phyloP scores from a whole-genome alignment of 2,888 invertebrate genomes.

The Timema podura region DNA sequence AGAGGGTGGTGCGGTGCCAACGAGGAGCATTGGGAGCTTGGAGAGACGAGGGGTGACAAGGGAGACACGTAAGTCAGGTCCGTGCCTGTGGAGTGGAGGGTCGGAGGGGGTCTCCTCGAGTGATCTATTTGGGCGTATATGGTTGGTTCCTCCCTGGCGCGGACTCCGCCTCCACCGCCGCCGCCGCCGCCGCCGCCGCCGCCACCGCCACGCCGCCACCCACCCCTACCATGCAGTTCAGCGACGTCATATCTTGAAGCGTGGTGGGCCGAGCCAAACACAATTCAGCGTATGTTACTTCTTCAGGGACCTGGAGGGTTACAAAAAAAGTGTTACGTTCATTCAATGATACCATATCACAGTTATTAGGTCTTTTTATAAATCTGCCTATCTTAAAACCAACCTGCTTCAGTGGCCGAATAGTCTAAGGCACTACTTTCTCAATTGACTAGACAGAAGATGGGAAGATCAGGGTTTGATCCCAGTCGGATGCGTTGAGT shows the following conservation, averaged over 20 bases:
- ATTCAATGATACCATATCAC: too few relatives aligned
- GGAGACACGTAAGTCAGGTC: constrained; percentile 17
- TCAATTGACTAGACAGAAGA: too few relatives aligned
- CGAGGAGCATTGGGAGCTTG: constrained; percentile 53
- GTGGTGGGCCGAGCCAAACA: constrained; percentile 54
- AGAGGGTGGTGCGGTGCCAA: constrained; percentile 41
- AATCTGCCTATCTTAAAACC: too few relatives aligned
- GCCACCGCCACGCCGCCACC: constrained; percentile 22
- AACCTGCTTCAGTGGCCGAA: too few relatives aligned
- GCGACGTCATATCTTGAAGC: constrained; percentile 44
- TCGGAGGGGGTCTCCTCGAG: constrained; percentile 50
- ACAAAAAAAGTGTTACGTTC: background rate
- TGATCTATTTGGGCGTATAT: constrained; percentile 74
- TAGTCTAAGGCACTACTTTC: too few relatives aligned
- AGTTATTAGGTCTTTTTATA: too few relatives aligned
- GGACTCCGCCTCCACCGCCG: constrained; percentile 40
- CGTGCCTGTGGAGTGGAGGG: constrained; percentile 28
- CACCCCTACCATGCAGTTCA: constrained; percentile 34
- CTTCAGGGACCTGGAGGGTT: constrained; percentile 43
- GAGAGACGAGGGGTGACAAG: constrained; percentile 24
- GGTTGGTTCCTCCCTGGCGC: constrained; percentile 61
- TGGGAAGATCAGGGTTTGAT: too few relatives aligned
- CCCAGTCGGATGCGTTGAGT: too few relatives aligned
- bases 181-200: constrained; percentile 18
- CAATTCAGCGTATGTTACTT: constrained; percentile 60